Evolutionary conservation across 2,888 invertebrate species (phyloP), one percentile per base, ranked within the genome.

Genomic region (Steinernema hermaphroditum): DNA sequence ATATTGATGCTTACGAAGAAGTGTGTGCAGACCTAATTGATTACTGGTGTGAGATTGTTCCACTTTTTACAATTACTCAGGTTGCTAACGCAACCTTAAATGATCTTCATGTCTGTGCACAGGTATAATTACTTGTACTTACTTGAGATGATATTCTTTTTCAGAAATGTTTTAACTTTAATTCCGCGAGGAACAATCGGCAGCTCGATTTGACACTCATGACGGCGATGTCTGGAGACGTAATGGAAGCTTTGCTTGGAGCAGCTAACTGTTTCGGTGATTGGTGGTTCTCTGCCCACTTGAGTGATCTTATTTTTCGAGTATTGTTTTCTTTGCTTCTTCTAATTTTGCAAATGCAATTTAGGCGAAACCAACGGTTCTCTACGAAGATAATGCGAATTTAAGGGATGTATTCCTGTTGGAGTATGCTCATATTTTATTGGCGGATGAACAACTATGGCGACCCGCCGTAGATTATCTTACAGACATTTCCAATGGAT

Each of bases 241-340:
- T 69, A 4, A 22, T 41, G 69, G 69, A 69, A 24, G 69, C 69
- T 16, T 43, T 69, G 41, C 69, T 41, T 1, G 22, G 43, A 2
- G 43, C 44, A 14, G 44, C 43, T 1, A 69, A 44, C 43, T 69
- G 69, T 24, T 43, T 41, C 43, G 69, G 43, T 2, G 69, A 69
- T n/a, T 69, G 69, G 69, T 69, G 69, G 69, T 27, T 69, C 2
- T 41, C 44, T 12, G 41, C 69, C 6, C 69, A 69, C 22, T 24
- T 69, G 14, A 69, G 43, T n/a, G 69, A 69, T 19, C 24, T 69
- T 1, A 41, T 69, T 19, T 43, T 43, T 19, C 41, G 22, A 22
- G 69, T 44, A 14, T 6, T 4, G 12, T 37, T 27, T 54, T 24
- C 29, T 24, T 54, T 4, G 22, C 24, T 54, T 54, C 12, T 54